These are phyloP conservation scores for Harpegnathos saltator DNA, from an alignment of 1,140 invertebrate genomes.

Conservation along the genomic window DNA sequence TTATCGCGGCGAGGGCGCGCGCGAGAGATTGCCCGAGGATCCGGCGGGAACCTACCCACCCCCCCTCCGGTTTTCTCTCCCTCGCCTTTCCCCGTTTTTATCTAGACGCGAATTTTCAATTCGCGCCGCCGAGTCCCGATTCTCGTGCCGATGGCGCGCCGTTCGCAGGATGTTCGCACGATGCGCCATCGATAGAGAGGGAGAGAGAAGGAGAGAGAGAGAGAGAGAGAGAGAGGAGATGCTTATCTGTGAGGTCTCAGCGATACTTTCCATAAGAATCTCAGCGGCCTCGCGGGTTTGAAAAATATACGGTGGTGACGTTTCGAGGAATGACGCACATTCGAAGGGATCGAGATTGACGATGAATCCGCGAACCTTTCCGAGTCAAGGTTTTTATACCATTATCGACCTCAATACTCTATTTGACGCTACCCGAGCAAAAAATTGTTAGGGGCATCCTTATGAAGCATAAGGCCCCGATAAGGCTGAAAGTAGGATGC, in stretches of 20 bases:
- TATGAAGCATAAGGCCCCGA: no score
- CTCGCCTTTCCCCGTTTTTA: slow-evolving; percentile 52
- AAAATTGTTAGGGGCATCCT: no score
- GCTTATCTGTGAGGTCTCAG: background rate
- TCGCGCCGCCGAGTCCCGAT: slow-evolving; percentile 60
- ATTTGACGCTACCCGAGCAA: no score
- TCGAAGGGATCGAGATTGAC: background rate
- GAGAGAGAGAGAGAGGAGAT: background rate
- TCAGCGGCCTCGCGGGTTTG: background rate
- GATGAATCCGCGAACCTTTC: no score
- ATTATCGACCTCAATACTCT: no score
- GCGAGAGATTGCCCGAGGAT: slow-evolving; percentile 72
- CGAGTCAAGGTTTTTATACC: no score
- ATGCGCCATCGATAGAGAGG: background rate
- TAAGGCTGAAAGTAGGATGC: no score
- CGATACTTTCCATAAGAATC: background rate
- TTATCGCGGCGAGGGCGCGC: slow-evolving; percentile 67
- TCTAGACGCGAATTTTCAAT: slow-evolving; percentile 70
- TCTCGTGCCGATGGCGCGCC: slow-evolving; percentile 59
- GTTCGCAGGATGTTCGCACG: no score
- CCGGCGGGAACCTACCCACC: slow-evolving; percentile 13
- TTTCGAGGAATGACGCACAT: background rate
- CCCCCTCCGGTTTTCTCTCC: background rate
- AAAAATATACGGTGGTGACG: no score
- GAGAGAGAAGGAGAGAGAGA: background rate